Base-by-base conservation (phyloP, 2,113 vertebrate genomes). In the Albula goreensis region DNA sequence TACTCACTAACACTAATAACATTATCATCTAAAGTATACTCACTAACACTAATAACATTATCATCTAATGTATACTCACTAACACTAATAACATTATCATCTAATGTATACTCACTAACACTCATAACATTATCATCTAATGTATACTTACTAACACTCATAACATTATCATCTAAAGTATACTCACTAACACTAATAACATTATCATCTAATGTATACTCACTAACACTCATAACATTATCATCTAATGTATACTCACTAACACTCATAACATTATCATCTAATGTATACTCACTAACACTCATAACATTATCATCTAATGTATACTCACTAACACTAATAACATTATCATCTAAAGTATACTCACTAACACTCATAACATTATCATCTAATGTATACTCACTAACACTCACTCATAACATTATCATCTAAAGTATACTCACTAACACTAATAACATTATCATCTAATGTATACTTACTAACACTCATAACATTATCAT, bases 1-100 rank as follows among this genome's bases (percentile, higher is more conserved):
- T 94, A 98, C 98, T 98, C 95, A 99, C 98, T 88, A 98, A 88
- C 88, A 99, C 95, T 86, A 99, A 90, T 92, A 98, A 89, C 80
- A 41, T 41, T 41, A 41, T 41, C 31, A 41, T 41, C 31, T 74
- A 2, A 8, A 0, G 22, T 1, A 89, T 94, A 97, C 97, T 98
- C 95, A 99, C 98, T 88, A 98, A 88, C 88, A 99, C 95, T 86
- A 99, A 90, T 92, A 98, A 89, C 80, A 41, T 41, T 41, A 41
- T 41, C 31, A 41, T 41, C 31, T 74, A 2, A 8, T 10, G 22
- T 1, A 89, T 94, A 97, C 97, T 98, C 95, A 99, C 98, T 88
- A 98, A 88, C 88, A 99, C 95, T 86, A 99, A 90, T 92, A 98
- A 89, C 80, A 41, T 41, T 41, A 41, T 41, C 31, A 41, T 41